Evolutionary conservation across 2,888 invertebrate genomes (phyloP).

Genomic region (Ctenicera cuprea): DNA sequence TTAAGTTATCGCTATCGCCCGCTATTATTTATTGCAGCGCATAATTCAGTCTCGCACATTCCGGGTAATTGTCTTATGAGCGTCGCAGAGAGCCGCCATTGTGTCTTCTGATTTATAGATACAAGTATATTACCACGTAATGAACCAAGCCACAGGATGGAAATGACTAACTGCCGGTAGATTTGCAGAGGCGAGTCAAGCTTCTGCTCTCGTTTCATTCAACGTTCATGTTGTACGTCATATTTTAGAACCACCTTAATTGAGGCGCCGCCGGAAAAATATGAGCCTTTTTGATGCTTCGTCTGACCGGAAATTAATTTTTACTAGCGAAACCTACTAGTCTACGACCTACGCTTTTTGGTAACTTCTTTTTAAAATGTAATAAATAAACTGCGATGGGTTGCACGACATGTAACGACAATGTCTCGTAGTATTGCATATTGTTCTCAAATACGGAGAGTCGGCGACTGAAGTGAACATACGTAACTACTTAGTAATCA

Average conservation of each 20-base stretch:
- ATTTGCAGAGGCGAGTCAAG: conserved; percentile 40
- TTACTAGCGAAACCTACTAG: too few species aligned
- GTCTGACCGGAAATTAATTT: not conserved
- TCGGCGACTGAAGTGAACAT: too few species aligned
- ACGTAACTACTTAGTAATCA: too few species aligned
- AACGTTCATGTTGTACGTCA: conserved; percentile 16
- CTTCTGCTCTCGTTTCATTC: conserved; percentile 13
- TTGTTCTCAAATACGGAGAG: too few species aligned
- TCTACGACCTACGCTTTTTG: too few species aligned
- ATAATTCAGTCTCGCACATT: conserved; percentile 54
- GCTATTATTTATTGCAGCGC: conserved; percentile 48
- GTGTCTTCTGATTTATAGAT: conserved; percentile 55
- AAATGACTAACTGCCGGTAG: conserved; percentile 47
- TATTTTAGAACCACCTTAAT: conserved; percentile 9
- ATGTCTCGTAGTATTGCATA: too few species aligned
- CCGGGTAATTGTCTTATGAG: conserved; percentile 56
- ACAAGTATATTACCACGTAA: conserved; percentile 55
- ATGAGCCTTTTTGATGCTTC: not conserved
- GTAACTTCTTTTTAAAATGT: too few species aligned
- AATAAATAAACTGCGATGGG: too few species aligned
- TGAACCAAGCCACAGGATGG: conserved; percentile 47
- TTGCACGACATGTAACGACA: too few species aligned
- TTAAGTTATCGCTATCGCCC: conserved; percentile 50
- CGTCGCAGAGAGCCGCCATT: conserved; percentile 52
- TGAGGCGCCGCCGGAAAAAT: not conserved